Evolutionary conservation across 2,113 vertebrate genomes (phyloP), one percentile per base, ranked within the genome.

Genomic region (Cricetomys ansorgei): DNA sequence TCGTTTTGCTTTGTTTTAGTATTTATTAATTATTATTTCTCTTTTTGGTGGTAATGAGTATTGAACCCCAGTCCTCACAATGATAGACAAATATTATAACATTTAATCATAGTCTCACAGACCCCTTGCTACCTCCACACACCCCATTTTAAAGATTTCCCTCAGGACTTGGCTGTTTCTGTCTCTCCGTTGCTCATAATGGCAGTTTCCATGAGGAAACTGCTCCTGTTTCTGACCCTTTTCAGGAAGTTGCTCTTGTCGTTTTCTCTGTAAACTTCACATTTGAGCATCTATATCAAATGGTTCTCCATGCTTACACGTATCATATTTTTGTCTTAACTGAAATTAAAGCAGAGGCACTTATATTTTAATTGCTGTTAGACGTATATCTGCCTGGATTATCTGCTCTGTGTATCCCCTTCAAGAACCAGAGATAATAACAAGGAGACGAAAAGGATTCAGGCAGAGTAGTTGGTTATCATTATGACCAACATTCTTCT

Each of bases 241-340:
- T 62, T 50, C n/a, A 59, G 53, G 48, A 85, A 1, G 23, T 69
- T 89, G 21, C 23, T 80, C 16, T 69, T 81, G 57, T n/a, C 17
- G 50, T 80, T 94, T 88, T 79, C 48, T 93, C 91, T 93, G 31
- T 64, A 84, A 88, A 67, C 48, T 65, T 93, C 91, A 5, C 40
- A 89, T 80, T n/a, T 75, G 27, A 23, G 45, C 86, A 90, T 83
- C 29, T 88, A 80, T 62, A 70, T 84, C 73, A 13, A 3, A 85
- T 12, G 79, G 13, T 65, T 79, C 89, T 94, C 11, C 69, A 45
- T 67, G n/a, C 64, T 94, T 5, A 62, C 50, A 16, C 40, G 7
- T 79, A 45, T 90, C 59, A 27, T 91, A 79, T 53, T 96, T 85
- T 92, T 79, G 29, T n/a, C 37, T 90, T 59, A 79, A 17, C 50